Evolutionary conservation across 2,797 vertebrate genomes (phyloP).

Genomic region (Sebastes itinus): DNA sequence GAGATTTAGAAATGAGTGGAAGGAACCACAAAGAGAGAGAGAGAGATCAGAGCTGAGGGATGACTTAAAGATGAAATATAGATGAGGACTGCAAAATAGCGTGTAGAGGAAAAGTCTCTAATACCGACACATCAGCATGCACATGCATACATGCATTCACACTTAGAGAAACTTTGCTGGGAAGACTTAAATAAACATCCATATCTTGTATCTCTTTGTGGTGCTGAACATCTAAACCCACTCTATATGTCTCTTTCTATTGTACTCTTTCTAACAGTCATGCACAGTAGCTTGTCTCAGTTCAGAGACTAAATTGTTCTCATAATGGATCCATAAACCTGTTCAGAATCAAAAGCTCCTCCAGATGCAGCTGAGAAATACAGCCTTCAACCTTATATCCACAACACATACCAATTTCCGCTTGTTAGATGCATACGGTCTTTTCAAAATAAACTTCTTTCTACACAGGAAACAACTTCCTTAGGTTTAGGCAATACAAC

Average conservation of each 20-base stretch:
- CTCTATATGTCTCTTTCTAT: neutral
- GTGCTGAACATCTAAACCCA: neutral
- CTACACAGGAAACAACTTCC: too few relatives aligned
- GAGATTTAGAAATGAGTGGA: neutral
- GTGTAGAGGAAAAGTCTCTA: neutral
- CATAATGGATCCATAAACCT: neutral
- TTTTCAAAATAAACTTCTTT: too few relatives aligned
- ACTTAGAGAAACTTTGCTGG: neutral
- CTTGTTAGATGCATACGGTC: too few relatives aligned
- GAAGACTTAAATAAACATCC: neutral
- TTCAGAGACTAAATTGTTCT: neutral
- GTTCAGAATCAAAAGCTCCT: neutral
- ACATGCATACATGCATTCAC: neutral
- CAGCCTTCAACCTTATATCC: neutral
- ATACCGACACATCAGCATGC: neutral
- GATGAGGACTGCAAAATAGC: neutral
- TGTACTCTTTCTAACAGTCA: neutral
- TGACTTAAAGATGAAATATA: conserved; percentile 1
- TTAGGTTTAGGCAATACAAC: too few relatives aligned
- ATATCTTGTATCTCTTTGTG: neutral
- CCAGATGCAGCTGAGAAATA: neutral
- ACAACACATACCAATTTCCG: too few relatives aligned
- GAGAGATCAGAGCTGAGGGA: conserved; percentile 6
- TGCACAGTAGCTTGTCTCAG: neutral
- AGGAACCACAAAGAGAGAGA: neutral